A percentile compares a stretch with the other conserved stretches of the same genome.
phyloP scores from a whole-genome alignment of 2,797 vertebrate species.

The Setipinna tenuifilis region DNA sequence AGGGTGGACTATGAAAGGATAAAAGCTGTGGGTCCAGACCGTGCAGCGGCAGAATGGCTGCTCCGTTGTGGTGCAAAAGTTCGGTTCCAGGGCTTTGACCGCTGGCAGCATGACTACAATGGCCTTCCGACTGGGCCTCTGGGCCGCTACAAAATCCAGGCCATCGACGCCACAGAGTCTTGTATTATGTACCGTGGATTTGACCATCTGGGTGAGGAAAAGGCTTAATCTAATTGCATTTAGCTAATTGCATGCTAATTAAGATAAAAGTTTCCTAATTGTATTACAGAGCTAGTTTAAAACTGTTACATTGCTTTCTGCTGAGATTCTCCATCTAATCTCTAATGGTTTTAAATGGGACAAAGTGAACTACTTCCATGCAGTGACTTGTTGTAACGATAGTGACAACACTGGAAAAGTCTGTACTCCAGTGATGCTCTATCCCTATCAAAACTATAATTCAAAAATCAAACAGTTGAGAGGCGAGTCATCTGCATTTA shows the following conservation, averaged over 20 bases:
- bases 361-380: no score
- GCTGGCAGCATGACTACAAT: conserved; percentile 93
- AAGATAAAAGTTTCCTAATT: background rate
- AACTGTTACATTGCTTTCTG: background rate
- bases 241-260: no score
- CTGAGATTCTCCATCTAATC: no score
- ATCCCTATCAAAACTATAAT: background rate
- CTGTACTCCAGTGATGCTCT: background rate
- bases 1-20: conserved; percentile 95
- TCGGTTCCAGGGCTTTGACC: conserved; percentile 84
- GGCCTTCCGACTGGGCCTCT: conserved; percentile 85
- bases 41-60: conserved; percentile 94
- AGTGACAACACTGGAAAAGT: background rate
- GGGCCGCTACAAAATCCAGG: conserved; percentile 87
- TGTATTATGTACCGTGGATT: conserved; percentile 96
- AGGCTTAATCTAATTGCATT: no score
- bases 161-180: conserved; percentile 89
- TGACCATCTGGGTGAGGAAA: conserved; percentile 86
- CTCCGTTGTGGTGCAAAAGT: conserved; percentile 92
- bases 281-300: background rate
- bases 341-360: no score
- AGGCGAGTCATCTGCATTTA: background rate
- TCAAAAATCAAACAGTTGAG: background rate
- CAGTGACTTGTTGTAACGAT: no score
- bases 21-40: conserved; percentile 83